phyloP scores from a whole-genome alignment of 2,888 invertebrate species.

The Agapetus fuscipes region DNA sequence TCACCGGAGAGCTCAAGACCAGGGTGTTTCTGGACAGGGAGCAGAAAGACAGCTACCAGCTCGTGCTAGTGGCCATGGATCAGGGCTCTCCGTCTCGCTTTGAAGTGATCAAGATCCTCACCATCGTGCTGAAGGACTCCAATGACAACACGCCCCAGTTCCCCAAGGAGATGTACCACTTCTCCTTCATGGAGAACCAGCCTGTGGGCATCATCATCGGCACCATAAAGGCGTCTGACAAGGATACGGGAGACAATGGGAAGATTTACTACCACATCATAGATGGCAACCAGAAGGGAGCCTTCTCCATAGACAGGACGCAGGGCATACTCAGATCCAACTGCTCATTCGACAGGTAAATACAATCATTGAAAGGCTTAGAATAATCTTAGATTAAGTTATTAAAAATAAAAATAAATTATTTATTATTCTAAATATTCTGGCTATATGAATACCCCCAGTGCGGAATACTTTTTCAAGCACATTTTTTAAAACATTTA shows the following conservation, averaged over 20 bases:
- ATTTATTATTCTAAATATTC: too few relatives aligned
- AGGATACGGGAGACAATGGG: constrained; percentile 71
- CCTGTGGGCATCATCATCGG: constrained; percentile 54
- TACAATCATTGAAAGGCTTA: not conserved
- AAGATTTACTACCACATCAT: constrained; percentile 77
- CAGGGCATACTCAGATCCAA: constrained; percentile 74
- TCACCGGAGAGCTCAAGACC: constrained; percentile 72
- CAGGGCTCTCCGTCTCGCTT: constrained; percentile 73
- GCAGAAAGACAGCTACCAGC: constrained; percentile 41
- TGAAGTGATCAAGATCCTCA: constrained; percentile 66
- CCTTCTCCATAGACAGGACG: constrained; percentile 69
- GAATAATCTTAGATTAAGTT: not conserved
- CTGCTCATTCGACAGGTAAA: constrained; percentile 63
- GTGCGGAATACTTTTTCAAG: too few relatives aligned
- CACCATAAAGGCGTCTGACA: constrained; percentile 61
- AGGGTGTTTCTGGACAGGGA: constrained; percentile 75
- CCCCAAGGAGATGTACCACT: constrained; percentile 55
- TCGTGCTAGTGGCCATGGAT: constrained; percentile 73
- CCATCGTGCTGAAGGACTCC: constrained; percentile 65
- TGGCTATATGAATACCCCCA: too few relatives aligned
- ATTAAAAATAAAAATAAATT: not conserved
- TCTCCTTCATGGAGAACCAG: constrained; percentile 63
- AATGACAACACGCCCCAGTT: constrained; percentile 78
- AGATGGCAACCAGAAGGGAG: constrained; percentile 64
- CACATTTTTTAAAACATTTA: too few relatives aligned